Base-by-base conservation (phyloP, 2,113 vertebrate genomes). In the Toxotes chatareus region DNA sequence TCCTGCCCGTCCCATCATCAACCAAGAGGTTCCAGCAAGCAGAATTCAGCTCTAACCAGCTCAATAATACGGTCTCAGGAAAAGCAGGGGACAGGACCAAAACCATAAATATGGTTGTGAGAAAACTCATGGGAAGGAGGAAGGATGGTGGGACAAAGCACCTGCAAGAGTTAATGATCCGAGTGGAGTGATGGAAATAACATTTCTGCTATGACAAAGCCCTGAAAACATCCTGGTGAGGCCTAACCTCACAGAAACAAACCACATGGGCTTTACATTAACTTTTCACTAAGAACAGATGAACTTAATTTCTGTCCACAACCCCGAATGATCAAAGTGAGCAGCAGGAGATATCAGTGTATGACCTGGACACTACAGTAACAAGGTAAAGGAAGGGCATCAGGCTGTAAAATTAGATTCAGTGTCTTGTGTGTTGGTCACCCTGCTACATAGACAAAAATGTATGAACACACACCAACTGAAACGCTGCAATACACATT, bases 1-100 rank as follows among this genome's bases (percentile, higher is more conserved):
- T 95, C 96, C 95, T 86, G 32, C 72, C 90, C 67, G 1, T 72
- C 74, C 82, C 82, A 83, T 85, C 69, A 40, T 76, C 83, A 69
- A 53, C 65, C 42, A 3, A 76, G 69, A 65, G 67, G 73, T 84
- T 86, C 68, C 82, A 80, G 62, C 46, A 27, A 75, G 46, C 42
- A 47, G 44, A 21, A 46, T 60, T 57, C 68, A 31, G 6, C 59
- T 69, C 79, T 19, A 62, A 91, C 86, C 82, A 76, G 80, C 90
- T 84, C 64, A 67, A 85, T 40, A 36, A 90, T 73, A 89, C 69
- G 92, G 91, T 82, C 66, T 84, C 55, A 88, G 88, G 82, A 92
- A 88, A 89, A 88, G 86, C 49, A 88, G 61, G 73, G 81, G 78
- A 80, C 87, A 64, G 69, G 71, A 36, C 72, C 53, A 76, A 42